Base-by-base conservation (phyloP, 35 echinoderm and acorn worm species). In the Chiridota heheva region DNA sequence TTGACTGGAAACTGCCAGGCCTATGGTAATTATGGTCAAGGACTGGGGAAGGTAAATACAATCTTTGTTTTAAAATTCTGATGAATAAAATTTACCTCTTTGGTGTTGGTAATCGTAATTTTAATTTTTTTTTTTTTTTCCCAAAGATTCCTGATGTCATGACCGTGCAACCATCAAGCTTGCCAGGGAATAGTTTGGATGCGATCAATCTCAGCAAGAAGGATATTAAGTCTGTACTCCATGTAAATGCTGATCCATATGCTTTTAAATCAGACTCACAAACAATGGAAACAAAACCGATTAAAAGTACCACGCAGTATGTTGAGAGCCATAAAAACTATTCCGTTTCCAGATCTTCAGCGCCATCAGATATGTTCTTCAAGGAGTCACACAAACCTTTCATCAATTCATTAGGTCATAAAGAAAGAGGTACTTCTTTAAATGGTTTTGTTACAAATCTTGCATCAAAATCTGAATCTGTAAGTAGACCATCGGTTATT, bases 401-500 rank as follows among this genome's bases (percentile, higher is more conserved):
- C 73, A 7, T 36, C 49, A 27, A 20, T 58, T 33, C 22, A 38
- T 58, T 25, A 27, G 47, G 73, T 40, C 5, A n/a, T 33, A 18
- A 15, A 1, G 2, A 2, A 34, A 40, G 55, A 78, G 36, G 62
- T 1, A 2, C 38, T 34, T 15, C 48, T 17, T n/a, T 49, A 40
- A 36, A 78, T 43, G 29, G 38, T 58, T n/a, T 42, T n/a, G n/a
- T n/a, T n/a, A n/a, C n/a, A n/a, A n/a, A n/a, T n/a, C n/a, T n/a
- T n/a, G n/a, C 75, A 35, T 60, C 75, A 10, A 34, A 49, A 7
- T 61, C 58, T 53, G 7, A 49, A 5, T 16, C 42, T 34, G 58
- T 55, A 18, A 78, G 75, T 29, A 59, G 95, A 44, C 89, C 95
- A 29, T 98, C 95, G 7, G 95, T 98, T 7, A 98, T 98, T 39